Conservation (phyloP, 2,888 invertebrate genomes). For the Callyntrura guangdongensis region DNA sequence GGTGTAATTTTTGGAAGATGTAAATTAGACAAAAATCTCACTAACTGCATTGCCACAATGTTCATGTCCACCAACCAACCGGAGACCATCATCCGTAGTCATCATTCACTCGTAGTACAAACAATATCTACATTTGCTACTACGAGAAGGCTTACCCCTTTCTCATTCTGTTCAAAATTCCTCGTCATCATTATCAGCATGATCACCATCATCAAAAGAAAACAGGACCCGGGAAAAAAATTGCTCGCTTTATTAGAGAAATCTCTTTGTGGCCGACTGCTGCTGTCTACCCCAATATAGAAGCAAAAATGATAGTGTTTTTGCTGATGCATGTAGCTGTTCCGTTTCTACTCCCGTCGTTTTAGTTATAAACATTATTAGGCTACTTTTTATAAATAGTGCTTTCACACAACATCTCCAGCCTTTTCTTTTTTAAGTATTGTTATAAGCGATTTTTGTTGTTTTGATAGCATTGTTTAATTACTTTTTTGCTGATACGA, state of each 20-base stretch:
- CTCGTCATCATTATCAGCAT: too few species aligned
- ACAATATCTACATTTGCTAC: slow-evolving; percentile 6
- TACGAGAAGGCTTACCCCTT: slow-evolving; percentile 11
- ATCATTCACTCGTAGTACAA: too few species aligned
- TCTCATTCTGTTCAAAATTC: slow-evolving; percentile 21
- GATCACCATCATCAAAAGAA: too few species aligned
- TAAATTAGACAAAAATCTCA: slow-evolving; percentile 24
- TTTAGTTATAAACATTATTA: too few species aligned
- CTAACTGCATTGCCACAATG: background rate
- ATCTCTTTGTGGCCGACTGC: slow-evolving; percentile 34
- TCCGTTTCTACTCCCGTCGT: background rate
- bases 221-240: too few species aligned
- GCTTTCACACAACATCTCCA: background rate
- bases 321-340: background rate
- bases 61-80: background rate
- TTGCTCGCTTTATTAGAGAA: slow-evolving; percentile 49
- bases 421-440: background rate
- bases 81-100: background rate
- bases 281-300: background rate
- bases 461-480: slow-evolving; percentile 62
- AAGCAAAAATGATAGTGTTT: slow-evolving; percentile 31
- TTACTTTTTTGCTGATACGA: slow-evolving; percentile 56
- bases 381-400: too few species aligned
- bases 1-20: slow-evolving; percentile 33
- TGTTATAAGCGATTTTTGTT: slow-evolving; percentile 33